These are phyloP conservation scores for Sitobion miscanthi DNA, from an alignment of 1,140 invertebrate genomes.

Conservation along the genomic window DNA sequence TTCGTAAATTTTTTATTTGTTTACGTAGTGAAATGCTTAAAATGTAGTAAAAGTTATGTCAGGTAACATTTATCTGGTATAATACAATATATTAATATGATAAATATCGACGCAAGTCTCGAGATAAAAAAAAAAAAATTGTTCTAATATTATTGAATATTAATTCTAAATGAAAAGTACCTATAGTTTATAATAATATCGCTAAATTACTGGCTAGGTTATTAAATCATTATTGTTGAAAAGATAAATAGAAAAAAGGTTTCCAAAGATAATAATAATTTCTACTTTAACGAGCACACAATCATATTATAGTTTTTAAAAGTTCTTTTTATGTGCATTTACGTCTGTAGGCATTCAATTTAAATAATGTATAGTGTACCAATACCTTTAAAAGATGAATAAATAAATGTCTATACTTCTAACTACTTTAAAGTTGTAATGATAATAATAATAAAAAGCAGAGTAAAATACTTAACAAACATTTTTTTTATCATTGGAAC, in stretches of 20 bases:
- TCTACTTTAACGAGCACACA: not conserved
- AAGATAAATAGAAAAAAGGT: not conserved
- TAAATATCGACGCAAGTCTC: not conserved
- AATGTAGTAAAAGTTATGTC: not conserved
- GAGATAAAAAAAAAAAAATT: not conserved
- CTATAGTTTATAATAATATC: not conserved
- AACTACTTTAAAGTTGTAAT: not conserved
- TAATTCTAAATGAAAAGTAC: not conserved
- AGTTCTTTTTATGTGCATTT: not conserved
- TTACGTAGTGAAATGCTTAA: not conserved
- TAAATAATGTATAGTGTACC: not conserved
- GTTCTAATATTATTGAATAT: not conserved
- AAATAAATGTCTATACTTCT: not conserved
- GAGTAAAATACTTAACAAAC: not conserved
- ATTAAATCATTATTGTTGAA: not conserved
- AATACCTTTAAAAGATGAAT: not conserved
- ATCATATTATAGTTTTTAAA: slow-evolving; percentile 11
- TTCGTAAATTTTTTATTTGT: not conserved
- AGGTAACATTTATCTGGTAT: not conserved
- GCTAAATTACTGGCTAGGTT: not conserved
- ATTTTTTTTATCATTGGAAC: not conserved
- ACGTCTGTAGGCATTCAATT: not conserved
- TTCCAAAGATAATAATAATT: not conserved
- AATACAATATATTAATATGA: not conserved
- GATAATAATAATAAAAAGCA: not conserved